These are phyloP conservation scores for Syngnathus floridae DNA, from an alignment of 2,113 vertebrate genomes.

Conservation along the genomic window DNA sequence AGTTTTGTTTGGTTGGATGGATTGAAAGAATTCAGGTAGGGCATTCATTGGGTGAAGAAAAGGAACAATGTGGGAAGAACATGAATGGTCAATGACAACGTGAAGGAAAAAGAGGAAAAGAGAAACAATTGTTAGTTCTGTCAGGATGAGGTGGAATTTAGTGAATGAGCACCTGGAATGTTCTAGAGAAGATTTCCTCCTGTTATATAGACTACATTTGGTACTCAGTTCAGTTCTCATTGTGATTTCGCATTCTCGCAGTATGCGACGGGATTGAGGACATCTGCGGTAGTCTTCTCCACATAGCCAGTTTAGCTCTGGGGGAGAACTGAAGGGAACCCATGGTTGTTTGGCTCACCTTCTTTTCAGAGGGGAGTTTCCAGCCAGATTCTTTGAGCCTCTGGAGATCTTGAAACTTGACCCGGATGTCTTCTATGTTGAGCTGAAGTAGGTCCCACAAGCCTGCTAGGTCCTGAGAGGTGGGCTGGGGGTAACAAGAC, in stretches of 20 bases:
- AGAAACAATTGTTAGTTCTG: constrained; percentile 53
- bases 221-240: constrained; percentile 41
- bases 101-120: constrained; percentile 46
- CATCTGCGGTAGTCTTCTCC: constrained; percentile 49
- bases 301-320: constrained; percentile 53
- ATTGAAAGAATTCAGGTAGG: constrained; percentile 17
- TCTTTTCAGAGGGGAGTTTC: constrained; percentile 88
- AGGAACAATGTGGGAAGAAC: constrained; percentile 31
- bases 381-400: constrained; percentile 92
- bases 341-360: constrained; percentile 73
- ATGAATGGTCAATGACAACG: constrained; percentile 19
- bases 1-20: constrained; percentile 7
- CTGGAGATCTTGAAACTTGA: constrained; percentile 94
- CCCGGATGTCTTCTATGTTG: constrained; percentile 91
- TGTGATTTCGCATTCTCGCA: constrained; percentile 38
- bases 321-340: constrained; percentile 37
- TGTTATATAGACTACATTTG: not conserved
- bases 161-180: not conserved
- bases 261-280: constrained; percentile 34
- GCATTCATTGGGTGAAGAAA: constrained; percentile 29
- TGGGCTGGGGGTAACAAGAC: constrained; percentile 88
- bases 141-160: not conserved
- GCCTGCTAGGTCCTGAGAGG: constrained; percentile 92
- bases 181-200: not conserved
- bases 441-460: constrained; percentile 98